Conservation (phyloP, 2,113 vertebrate species). For the Platysternon megacephalum region DNA sequence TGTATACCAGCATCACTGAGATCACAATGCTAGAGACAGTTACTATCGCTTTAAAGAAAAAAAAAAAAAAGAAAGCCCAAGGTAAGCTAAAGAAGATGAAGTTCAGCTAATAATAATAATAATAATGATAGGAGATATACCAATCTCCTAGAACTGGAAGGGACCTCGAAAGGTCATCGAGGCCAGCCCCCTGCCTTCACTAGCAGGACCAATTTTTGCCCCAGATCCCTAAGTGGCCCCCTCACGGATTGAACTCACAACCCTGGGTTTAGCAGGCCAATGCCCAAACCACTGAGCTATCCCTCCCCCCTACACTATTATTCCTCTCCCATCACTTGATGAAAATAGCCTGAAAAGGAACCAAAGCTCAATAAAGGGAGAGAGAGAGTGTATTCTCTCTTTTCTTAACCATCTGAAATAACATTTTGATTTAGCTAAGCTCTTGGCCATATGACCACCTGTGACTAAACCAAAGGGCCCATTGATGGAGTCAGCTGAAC, state of each 20-base stretch:
- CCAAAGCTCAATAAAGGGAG: neutral
- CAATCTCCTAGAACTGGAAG: too few species aligned
- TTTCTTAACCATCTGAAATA: slow-evolving; percentile 13
- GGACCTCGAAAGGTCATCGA: too few species aligned
- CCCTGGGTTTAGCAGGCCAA: too few species aligned
- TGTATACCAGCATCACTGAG: neutral
- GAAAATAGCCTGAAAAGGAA: neutral
- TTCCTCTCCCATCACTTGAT: neutral
- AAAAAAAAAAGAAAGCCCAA: neutral
- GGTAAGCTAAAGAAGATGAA: neutral
- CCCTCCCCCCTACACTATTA: neutral
- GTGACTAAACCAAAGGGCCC: neutral
- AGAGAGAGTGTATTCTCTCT: neutral
- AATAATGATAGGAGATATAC: too few species aligned
- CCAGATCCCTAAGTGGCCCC: too few species aligned
- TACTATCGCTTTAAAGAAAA: neutral
- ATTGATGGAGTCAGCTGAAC: slow-evolving; percentile 23
- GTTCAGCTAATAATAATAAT: neutral
- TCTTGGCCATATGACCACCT: slow-evolving; percentile 3
- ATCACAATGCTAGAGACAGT: neutral
- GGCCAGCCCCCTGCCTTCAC: too few species aligned
- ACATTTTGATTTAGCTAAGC: neutral
- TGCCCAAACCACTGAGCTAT: too few species aligned
- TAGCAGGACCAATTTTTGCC: too few species aligned
- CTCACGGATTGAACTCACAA: too few species aligned